Percentiles rank a stretch among this genome's conserved stretches.
Evolutionary conservation across 2,797 vertebrate species (phyloP).

Genomic region (Notamacropus eugenii): DNA sequence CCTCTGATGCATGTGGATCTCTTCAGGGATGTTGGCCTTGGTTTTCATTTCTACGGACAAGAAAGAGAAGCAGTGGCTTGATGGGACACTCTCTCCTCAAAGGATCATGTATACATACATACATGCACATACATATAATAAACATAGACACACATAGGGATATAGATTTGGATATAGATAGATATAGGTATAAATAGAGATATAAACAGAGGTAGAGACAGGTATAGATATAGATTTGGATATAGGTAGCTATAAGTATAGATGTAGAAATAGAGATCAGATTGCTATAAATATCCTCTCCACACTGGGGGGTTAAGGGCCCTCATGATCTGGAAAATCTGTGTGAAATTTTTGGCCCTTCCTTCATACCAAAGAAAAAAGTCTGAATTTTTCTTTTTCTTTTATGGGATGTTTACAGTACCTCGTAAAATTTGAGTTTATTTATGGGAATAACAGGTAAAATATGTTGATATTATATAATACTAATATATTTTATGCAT

Average conservation of each 20-base stretch:
- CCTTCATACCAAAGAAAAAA: neutral
- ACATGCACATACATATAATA: neutral
- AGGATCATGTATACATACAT: neutral
- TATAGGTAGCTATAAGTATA: too few relatives aligned
- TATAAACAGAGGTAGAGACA: neutral
- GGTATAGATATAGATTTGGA: neutral
- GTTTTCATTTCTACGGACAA: neutral
- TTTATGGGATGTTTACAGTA: neutral
- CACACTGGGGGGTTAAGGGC: neutral
- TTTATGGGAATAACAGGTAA: neutral
- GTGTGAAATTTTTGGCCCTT: neutral
- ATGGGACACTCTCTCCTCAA: neutral
- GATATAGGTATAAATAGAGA: neutral
- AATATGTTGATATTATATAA: neutral
- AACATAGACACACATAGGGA: neutral
- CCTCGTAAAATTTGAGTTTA: neutral
- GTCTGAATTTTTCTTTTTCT: neutral
- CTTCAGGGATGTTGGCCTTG: neutral
- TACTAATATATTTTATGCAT: neutral
- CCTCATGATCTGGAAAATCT: neutral
- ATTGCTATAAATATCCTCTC: neutral
- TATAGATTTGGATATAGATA: neutral
- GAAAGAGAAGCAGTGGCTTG: neutral
- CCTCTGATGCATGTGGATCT: neutral
- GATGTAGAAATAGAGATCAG: too few relatives aligned